These are phyloP conservation scores for Zaprionus bogoriensis DNA, from an alignment of 2,888 invertebrate genomes.

Conservation along the genomic window DNA sequence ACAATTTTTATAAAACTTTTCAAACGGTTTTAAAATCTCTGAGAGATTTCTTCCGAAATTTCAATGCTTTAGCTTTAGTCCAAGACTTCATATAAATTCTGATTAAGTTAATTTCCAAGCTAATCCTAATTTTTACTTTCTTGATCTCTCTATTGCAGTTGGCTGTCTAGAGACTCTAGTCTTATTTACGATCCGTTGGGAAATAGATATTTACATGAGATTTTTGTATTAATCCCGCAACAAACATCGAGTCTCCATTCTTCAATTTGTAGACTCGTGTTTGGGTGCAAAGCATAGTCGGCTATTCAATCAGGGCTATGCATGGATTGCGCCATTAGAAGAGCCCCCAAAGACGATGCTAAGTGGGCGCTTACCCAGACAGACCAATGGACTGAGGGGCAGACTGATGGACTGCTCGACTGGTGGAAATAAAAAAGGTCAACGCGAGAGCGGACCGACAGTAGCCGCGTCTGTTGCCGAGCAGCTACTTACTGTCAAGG, in stretches of 20 bases:
- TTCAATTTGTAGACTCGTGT: neutral
- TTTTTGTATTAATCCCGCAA: neutral
- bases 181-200: neutral
- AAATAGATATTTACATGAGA: neutral
- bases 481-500: constrained; percentile 77
- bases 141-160: neutral
- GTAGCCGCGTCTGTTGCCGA: constrained; percentile 56
- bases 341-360: constrained; percentile 19
- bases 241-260: neutral
- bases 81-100: too few species aligned
- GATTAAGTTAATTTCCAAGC: neutral
- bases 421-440: constrained; percentile 65
- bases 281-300: constrained; percentile 5
- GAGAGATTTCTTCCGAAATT: too few species aligned
- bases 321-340: constrained; percentile 16
- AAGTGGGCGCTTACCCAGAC: constrained; percentile 61
- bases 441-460: constrained; percentile 56
- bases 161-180: neutral
- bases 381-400: constrained; percentile 4
- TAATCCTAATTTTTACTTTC: neutral
- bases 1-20: neutral
- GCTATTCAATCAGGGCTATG: constrained; percentile 37
- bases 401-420: neutral
- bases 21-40: too few species aligned
- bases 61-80: too few species aligned